Conservation (phyloP, 2,797 vertebrate species). For the Eidolon dupreanum region DNA sequence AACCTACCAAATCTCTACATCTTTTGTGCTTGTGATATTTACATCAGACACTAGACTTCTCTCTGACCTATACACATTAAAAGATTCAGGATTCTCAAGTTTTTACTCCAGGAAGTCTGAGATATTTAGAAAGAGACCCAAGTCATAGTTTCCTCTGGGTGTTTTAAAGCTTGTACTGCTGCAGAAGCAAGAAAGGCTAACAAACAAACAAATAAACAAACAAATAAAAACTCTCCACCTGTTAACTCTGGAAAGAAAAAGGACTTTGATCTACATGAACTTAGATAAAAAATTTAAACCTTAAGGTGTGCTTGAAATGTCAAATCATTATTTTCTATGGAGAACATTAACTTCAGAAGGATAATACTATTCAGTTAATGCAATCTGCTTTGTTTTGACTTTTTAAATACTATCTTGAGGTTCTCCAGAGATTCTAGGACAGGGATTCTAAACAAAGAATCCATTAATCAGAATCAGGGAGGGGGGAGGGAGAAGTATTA, state of each 20-base stretch:
- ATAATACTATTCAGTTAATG: background rate
- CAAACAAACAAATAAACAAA: background rate
- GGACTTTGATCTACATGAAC: background rate
- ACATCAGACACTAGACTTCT: background rate
- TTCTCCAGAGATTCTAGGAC: background rate
- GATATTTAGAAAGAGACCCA: background rate
- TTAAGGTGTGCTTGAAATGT: background rate
- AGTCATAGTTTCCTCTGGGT: background rate
- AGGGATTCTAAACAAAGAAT: background rate
- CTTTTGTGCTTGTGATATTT: background rate
- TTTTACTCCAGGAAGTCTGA: background rate
- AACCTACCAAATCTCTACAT: background rate
- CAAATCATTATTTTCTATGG: background rate
- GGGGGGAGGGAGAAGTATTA: background rate
- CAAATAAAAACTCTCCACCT: background rate
- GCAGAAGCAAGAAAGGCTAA: background rate
- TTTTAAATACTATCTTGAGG: background rate
- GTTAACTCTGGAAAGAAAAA: slow-evolving; percentile 8
- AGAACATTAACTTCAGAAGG: background rate
- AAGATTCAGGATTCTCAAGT: background rate
- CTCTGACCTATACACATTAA: background rate
- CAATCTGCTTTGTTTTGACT: background rate
- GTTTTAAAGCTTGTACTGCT: background rate
- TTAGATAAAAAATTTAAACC: background rate
- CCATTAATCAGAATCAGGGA: background rate